These are phyloP conservation scores for Hoplodrina blanda DNA, from an alignment of 2,888 invertebrate genomes.

Conservation along the genomic window DNA sequence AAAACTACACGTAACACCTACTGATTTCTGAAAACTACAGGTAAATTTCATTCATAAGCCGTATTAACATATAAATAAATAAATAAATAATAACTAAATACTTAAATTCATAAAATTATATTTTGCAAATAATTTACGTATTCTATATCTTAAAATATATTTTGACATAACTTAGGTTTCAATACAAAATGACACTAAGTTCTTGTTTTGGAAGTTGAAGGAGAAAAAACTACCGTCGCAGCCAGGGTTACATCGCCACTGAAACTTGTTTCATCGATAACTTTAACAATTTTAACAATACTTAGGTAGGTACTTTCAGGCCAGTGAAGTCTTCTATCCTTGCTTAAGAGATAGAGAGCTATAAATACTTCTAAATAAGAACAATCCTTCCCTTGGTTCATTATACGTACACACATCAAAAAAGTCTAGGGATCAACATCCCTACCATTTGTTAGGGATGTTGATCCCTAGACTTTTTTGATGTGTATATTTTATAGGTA, in stretches of 20 bases:
- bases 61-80: too few relatives aligned
- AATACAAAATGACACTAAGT: background rate
- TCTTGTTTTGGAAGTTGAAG: slow-evolving; percentile 8
- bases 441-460: too few relatives aligned
- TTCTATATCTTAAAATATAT: background rate
- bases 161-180: too few relatives aligned
- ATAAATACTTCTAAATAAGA: background rate
- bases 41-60: background rate
- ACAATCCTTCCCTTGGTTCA: background rate
- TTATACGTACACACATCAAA: too few relatives aligned
- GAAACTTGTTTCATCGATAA: background rate
- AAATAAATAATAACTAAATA: too few relatives aligned
- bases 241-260: background rate
- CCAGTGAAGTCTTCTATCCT: background rate
- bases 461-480: too few relatives aligned
- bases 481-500: too few relatives aligned
- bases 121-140: background rate
- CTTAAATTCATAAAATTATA: too few relatives aligned
- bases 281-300: background rate
- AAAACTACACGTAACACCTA: background rate
- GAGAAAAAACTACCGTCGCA: slow-evolving; percentile 1
- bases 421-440: too few relatives aligned
- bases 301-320: background rate
- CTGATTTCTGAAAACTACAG: background rate
- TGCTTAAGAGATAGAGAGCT: background rate